Evolutionary conservation across 2,797 vertebrate genomes (phyloP).

Genomic region (Pangasius sanitwongsei): DNA sequence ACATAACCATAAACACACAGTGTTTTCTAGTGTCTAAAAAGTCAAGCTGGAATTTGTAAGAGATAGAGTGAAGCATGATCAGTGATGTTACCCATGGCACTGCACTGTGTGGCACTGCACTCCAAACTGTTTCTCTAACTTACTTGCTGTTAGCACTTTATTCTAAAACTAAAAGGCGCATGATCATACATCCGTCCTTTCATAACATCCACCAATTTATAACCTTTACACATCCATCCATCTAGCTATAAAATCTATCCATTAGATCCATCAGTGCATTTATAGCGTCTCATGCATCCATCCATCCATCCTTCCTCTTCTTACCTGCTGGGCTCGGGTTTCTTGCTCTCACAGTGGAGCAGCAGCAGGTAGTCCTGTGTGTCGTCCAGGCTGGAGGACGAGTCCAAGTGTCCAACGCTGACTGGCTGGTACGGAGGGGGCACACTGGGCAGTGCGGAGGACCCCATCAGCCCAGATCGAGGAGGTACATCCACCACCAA

Average conservation of each 20-base stretch:
- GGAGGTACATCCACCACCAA: slow-evolving; percentile 82
- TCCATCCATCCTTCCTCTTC: slow-evolving; percentile 5
- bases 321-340: slow-evolving; percentile 92
- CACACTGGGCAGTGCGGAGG: slow-evolving; percentile 71
- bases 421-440: slow-evolving; percentile 95
- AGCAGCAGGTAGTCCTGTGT: slow-evolving; percentile 97
- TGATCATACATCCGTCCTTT: neutral
- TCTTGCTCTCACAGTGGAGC: slow-evolving; percentile 98
- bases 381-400: slow-evolving; percentile 90
- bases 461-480: slow-evolving; percentile 73
- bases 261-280: neutral
- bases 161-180: neutral
- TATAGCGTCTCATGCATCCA: neutral
- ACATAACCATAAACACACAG: neutral
- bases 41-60: neutral
- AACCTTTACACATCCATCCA: neutral
- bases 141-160: neutral
- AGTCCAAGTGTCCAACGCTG: slow-evolving; percentile 85
- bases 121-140: neutral
- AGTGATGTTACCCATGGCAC: neutral
- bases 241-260: neutral
- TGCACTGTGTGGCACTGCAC: neutral
- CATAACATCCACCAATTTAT: neutral
- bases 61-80: neutral
- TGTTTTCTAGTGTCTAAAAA: neutral